Conservation (phyloP, 1,140 invertebrate genomes). For the Saxidomus purpurata region DNA sequence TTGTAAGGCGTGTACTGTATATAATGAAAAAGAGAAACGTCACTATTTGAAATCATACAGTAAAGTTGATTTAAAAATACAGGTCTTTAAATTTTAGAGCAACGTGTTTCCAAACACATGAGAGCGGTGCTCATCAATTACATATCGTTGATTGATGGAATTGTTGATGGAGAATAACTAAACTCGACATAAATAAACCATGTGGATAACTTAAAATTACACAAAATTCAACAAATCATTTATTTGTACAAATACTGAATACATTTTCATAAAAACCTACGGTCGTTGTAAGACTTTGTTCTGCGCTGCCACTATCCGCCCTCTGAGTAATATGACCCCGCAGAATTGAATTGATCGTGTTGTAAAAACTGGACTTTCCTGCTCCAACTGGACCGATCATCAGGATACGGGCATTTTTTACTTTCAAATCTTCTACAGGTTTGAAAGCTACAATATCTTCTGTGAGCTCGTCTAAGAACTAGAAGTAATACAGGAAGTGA, state of each 20-base stretch:
- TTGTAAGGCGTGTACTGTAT: constrained; percentile 41
- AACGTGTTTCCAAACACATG: too few species aligned
- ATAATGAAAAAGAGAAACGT: background rate
- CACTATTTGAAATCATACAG: background rate
- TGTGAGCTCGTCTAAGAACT: constrained; percentile 55
- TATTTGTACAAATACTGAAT: too few species aligned
- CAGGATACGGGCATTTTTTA: constrained; percentile 61
- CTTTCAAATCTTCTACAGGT: constrained; percentile 54
- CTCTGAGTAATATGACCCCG: constrained; percentile 60
- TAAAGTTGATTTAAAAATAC: too few species aligned
- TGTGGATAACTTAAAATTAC: too few species aligned
- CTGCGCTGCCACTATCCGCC: constrained; percentile 62
- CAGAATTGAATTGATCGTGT: constrained; percentile 72
- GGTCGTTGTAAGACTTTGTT: constrained; percentile 70
- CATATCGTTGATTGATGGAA: too few species aligned
- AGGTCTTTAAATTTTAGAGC: too few species aligned
- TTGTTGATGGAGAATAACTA: too few species aligned
- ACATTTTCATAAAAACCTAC: too few species aligned
- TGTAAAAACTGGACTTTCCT: constrained; percentile 74
- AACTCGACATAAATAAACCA: too few species aligned
- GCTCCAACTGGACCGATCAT: constrained; percentile 70
- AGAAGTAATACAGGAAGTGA: background rate
- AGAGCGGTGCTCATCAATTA: too few species aligned
- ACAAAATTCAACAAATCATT: too few species aligned
- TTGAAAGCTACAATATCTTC: constrained; percentile 52